Evolutionary conservation across 2,797 vertebrate species (phyloP), one percentile per base, ranked within the genome.

Genomic region (Simalia tracyae): DNA sequence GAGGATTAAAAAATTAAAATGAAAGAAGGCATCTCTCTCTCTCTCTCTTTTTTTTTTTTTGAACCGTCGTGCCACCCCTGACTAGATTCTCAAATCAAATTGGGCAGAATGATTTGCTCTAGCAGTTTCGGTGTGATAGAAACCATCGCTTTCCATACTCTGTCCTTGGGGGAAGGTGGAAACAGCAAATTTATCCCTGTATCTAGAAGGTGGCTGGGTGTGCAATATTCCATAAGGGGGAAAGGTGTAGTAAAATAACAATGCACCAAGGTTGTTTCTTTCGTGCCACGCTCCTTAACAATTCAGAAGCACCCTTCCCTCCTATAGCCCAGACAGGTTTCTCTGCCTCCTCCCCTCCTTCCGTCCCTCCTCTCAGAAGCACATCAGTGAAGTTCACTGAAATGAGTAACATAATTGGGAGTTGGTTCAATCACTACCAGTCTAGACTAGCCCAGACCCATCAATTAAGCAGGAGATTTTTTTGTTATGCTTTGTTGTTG

Each of bases 381-480:
- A 95, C 97, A 96, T 96, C 97, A 95, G 96, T 91, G 94, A 96
- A 97, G 95, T 97, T 97, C 96, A 95, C 94, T 96, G 97, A 96
- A 97, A 97, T 96, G 96, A 96, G 96, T 97, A 95, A 95, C 96
- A 93, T 96, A 96, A 96, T 95, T 96, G 97, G 97, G 96, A 95
- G 95, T 96, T 91, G 97, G 93, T 96, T 95, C 97, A 94, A 91
- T 97, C 97, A 93, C 96, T 96, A 87, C 96, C 96, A 56, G 97
- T 97, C 97, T 97, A 97, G 97, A 97, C 97, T 95, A 96, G 96
- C 95, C 96, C 97, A 97, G 97, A 97, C 97, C 90, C 97, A 96
- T 95, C 97, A 96, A 97, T 97, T 97, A 96, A 95, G 93, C 95
- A 94, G 91, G 91, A 94, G 95, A 59, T 68, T 94, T 72, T 94